These are phyloP conservation scores for Dinomys branickii DNA, from an alignment of 2,113 vertebrate species.

Conservation along the genomic window DNA sequence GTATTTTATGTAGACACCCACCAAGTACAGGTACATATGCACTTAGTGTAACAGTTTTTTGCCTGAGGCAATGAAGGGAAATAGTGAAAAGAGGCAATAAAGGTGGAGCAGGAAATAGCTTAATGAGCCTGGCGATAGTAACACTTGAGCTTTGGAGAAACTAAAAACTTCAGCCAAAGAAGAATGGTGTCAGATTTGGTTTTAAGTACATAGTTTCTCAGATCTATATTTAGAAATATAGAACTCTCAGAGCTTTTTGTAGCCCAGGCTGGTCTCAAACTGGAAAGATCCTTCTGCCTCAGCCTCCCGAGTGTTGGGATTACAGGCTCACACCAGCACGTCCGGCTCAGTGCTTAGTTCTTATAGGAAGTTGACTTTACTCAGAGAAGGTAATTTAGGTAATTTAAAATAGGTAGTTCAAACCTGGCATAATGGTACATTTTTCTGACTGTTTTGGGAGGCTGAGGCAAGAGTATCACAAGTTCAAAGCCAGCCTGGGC, in stretches of 20 bases:
- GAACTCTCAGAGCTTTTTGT: background rate
- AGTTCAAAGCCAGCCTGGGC: background rate
- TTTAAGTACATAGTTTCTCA: slow-evolving; percentile 25
- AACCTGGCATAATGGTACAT: background rate
- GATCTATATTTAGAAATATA: background rate
- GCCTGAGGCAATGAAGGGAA: background rate
- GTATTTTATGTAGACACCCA: background rate
- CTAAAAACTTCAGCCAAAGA: slow-evolving; percentile 1
- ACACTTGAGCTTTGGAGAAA: background rate
- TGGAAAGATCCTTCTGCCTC: no score
- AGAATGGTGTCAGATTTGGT: slow-evolving; percentile 6
- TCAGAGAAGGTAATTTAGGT: background rate
- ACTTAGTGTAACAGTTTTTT: background rate
- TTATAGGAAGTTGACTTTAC: slow-evolving; percentile 27
- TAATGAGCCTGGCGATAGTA: background rate
- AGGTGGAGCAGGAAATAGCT: background rate
- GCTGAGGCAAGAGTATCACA: background rate
- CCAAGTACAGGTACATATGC: background rate
- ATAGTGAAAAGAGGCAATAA: background rate
- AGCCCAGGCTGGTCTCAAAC: no score
- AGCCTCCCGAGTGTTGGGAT: no score
- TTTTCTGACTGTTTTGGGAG: background rate
- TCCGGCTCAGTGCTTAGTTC: background rate
- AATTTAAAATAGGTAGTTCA: slow-evolving; percentile 25
- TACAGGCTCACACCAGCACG: no score